Conservation (phyloP, 2,113 vertebrate genomes). For the Amphiprion ocellaris region DNA sequence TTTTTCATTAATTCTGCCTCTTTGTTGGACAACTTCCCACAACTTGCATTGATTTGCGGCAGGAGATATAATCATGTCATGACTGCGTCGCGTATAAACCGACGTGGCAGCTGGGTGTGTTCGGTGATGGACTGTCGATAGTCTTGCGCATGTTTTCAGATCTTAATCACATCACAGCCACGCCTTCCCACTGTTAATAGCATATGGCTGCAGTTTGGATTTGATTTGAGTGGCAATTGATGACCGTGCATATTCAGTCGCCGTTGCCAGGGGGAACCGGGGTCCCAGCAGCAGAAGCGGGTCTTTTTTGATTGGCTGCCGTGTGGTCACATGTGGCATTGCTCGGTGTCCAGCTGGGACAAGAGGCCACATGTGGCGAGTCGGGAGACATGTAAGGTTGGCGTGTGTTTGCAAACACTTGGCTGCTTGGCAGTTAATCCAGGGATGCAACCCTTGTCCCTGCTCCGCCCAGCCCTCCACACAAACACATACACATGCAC, state of each 20-base stretch:
- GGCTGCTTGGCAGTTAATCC: slow-evolving; percentile 30
- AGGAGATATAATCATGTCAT: slow-evolving; percentile 37
- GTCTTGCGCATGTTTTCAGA: slow-evolving; percentile 28
- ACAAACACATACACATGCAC: neutral
- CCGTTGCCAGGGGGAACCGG: slow-evolving; percentile 44
- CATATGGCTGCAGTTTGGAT: slow-evolving; percentile 57
- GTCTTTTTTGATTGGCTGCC: slow-evolving; percentile 50
- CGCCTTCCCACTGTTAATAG: slow-evolving; percentile 42
- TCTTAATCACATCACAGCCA: slow-evolving; percentile 59
- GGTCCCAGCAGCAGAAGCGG: neutral
- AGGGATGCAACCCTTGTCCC: slow-evolving; percentile 7
- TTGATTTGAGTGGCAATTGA: slow-evolving; percentile 51
- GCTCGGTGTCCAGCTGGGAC: slow-evolving; percentile 50
- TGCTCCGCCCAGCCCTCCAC: neutral
- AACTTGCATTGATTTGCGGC: slow-evolving; percentile 51
- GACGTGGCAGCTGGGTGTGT: slow-evolving; percentile 37
- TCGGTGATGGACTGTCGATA: slow-evolving; percentile 51
- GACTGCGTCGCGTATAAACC: slow-evolving; percentile 40
- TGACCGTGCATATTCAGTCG: slow-evolving; percentile 54
- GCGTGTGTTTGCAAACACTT: slow-evolving; percentile 62
- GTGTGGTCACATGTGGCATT: slow-evolving; percentile 31
- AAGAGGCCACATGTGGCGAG: slow-evolving; percentile 51
- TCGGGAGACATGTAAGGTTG: slow-evolving; percentile 26
- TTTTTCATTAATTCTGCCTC: slow-evolving; percentile 46
- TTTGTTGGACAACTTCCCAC: slow-evolving; percentile 52